A percentile compares a stretch with the other conserved stretches of the same genome.
Evolutionary conservation across 2,797 vertebrate species (phyloP).

Genomic region (Meda fulgida): DNA sequence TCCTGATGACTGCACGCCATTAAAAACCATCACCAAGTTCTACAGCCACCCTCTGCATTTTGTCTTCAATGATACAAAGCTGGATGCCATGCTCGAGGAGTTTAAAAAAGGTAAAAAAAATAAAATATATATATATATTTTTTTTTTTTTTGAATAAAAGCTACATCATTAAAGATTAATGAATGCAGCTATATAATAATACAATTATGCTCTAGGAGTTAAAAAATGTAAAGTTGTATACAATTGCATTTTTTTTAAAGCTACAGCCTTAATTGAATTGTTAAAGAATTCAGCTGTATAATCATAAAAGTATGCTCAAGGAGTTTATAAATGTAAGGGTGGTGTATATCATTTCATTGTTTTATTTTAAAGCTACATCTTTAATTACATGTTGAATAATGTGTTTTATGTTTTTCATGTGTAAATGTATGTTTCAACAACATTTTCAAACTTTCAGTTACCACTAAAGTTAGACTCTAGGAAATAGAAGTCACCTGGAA

Average conservation of each 20-base stretch:
- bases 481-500: not conserved
- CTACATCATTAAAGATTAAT: no score
- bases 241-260: not conserved
- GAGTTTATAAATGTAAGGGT: not conserved
- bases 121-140: no score
- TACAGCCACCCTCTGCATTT: constrained; percentile 94
- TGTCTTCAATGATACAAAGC: constrained; percentile 94
- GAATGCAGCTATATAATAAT: not conserved
- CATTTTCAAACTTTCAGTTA: not conserved
- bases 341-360: not conserved
- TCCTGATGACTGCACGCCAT: constrained; percentile 93
- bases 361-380: not conserved
- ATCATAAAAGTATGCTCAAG: not conserved
- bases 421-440: not conserved
- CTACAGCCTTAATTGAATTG: not conserved
- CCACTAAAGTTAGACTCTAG: not conserved
- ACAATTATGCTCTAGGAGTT: not conserved
- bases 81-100: constrained; percentile 95
- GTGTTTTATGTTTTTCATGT: not conserved
- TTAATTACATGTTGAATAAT: not conserved
- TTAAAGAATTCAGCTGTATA: not conserved
- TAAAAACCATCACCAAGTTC: constrained; percentile 96
- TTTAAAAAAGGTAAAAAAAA: constrained; percentile 99
- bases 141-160: not conserved
- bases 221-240: not conserved